phyloP scores from a whole-genome alignment of 2,113 vertebrate species.

The Percina caprodes region DNA sequence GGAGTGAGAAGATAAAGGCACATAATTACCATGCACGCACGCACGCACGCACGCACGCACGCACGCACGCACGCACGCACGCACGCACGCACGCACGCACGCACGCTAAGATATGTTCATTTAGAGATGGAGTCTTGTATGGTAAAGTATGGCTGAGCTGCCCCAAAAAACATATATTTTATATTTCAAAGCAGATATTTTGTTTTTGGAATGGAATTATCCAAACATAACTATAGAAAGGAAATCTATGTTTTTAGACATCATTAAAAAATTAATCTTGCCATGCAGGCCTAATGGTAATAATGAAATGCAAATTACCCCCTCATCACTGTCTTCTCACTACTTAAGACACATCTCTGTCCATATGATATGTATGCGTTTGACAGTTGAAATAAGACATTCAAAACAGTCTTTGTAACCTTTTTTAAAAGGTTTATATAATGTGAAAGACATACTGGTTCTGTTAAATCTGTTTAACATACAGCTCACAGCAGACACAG shows the following conservation, averaged over 20 bases:
- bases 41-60: constrained; percentile 4
- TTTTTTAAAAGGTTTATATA: background rate
- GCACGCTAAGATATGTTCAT: constrained; percentile 35
- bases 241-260: too few species aligned
- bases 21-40: constrained; percentile 68
- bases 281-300: background rate
- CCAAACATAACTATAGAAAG: too few species aligned
- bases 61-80: background rate
- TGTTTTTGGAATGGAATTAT: background rate
- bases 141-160: background rate
- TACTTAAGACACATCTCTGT: background rate
- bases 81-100: constrained; percentile 15
- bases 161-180: constrained; percentile 2
- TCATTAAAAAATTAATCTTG: background rate
- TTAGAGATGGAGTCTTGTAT: constrained; percentile 13
- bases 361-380: background rate
- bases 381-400: background rate
- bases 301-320: constrained; percentile 5
- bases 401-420: background rate
- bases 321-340: background rate
- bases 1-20: constrained; percentile 80
- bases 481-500: background rate
- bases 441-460: background rate
- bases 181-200: constrained; percentile 21
- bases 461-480: background rate